phyloP scores from a whole-genome alignment of 2,797 vertebrate genomes.

The Phyllotis vaccarum region DNA sequence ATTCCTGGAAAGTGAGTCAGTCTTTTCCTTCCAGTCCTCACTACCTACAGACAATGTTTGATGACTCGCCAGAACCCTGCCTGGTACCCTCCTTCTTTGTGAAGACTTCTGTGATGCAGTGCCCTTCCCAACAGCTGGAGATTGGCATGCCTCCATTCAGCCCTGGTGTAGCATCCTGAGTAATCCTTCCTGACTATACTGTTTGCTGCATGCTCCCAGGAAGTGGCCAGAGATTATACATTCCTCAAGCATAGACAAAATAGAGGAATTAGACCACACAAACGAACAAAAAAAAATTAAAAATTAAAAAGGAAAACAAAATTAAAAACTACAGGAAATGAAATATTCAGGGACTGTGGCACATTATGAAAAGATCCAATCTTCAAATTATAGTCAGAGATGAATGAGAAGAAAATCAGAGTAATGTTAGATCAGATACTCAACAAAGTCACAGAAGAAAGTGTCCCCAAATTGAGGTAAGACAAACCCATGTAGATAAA shows the following conservation, averaged over 20 bases:
- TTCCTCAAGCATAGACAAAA: background rate
- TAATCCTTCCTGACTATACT: too few relatives aligned
- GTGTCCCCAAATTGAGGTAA: background rate
- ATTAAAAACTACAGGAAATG: background rate
- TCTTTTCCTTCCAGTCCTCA: accelerated
- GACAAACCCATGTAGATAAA: background rate
- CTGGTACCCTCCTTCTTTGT: background rate
- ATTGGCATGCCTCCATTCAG: background rate
- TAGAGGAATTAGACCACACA: background rate
- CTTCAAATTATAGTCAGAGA: background rate
- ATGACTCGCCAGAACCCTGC: background rate
- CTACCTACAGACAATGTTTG: background rate
- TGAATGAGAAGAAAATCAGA: background rate
- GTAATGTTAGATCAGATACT: background rate
- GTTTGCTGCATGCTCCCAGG: background rate
- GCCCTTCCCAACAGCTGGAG: background rate
- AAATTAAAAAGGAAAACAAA: background rate
- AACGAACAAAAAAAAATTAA: background rate
- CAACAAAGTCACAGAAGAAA: background rate
- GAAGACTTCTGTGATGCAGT: background rate
- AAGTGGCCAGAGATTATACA: background rate
- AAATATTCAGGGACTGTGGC: background rate
- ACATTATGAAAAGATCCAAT: background rate
- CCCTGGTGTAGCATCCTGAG: background rate
- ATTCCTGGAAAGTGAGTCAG: background rate